Evolutionary conservation across 1,140 invertebrate species (phyloP), one percentile per base, ranked within the genome.

Genomic region (Bombus turneri): DNA sequence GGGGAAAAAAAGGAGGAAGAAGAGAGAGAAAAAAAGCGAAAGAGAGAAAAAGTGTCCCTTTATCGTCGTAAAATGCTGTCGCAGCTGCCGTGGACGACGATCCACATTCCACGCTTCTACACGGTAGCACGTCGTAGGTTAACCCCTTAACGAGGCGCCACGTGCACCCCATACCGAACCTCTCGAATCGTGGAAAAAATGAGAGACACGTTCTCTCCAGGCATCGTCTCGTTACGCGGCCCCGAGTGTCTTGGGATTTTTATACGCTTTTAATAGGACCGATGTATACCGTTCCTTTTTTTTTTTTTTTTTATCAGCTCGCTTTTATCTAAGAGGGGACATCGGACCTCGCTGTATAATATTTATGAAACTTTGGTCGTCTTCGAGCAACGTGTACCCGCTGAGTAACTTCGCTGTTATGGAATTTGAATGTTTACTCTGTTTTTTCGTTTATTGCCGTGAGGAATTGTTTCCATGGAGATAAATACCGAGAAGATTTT

Each of bases 61-160:
- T 66, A 53, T 69, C 62, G 34, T 62, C 53, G 73, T 78, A 57
- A 79, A 85, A 39, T 43, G 18, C 39, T 81, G 34, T 74, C 37
- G 81, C 88, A 89, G 88, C 88, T 89, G 88, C 88, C 57, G 69
- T 62, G 10, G 28, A 9, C 43, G 57, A 77, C 83, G 80, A 87
- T 90, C 88, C 78, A 69, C 88, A 87, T 90, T 89, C 81, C 73
- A 57, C 39, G 80, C 53, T 86, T 89, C 80, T 77, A 85, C 77
- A 31, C 69, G 57, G 64, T 90, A 90, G 86, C 85, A 72, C 87
- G 59, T 83, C 84, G 86, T 89, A 79, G 72, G 72, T 87, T 75
- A 87, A 84, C 62, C 75, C 75, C 81, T 83, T 84, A 87, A 87
- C 77, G 64, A 90, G 81, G 22, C 59, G 79, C 41, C 80, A 86